phyloP scores from a whole-genome alignment of 37 sponge, comb jelly and placozoan species.

The Oscarella lobularis region DNA sequence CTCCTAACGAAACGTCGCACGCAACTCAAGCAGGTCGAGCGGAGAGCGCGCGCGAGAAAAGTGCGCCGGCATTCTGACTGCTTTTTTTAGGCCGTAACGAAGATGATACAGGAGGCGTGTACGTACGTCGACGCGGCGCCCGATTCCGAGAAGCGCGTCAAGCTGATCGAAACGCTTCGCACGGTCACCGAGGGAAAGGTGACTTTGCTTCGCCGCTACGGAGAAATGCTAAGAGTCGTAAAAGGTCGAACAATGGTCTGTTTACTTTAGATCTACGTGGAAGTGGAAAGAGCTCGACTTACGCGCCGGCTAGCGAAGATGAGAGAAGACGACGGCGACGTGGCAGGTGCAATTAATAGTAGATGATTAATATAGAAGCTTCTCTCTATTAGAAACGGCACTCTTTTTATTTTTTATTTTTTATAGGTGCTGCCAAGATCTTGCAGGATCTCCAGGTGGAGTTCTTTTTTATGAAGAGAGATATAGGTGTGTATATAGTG shows the following conservation, averaged over 20 bases:
- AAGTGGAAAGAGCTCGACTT: slow-evolving; percentile 87
- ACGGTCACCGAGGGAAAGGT: slow-evolving; percentile 95
- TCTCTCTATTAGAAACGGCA: no score
- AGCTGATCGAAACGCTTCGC: slow-evolving; percentile 77
- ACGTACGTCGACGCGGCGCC: slow-evolving; percentile 79
- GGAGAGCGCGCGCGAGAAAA: not conserved
- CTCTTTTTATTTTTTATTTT: not conserved
- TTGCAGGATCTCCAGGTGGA: slow-evolving; percentile 6
- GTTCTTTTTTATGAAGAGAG: no score
- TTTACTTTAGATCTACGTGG: slow-evolving; percentile 85
- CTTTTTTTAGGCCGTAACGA: slow-evolving; percentile 51
- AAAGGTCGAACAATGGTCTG: no score
- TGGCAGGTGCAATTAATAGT: slow-evolving; percentile 63
- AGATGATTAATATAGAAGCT: no score
- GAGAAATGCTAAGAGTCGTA: not conserved
- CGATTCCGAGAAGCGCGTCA: slow-evolving; percentile 58
- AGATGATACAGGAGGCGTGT: slow-evolving; percentile 89
- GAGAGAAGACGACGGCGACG: slow-evolving; percentile 65
- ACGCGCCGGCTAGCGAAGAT: slow-evolving; percentile 82
- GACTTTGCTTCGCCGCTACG: not conserved
- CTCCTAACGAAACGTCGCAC: slow-evolving; percentile 68
- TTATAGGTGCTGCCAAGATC: not conserved
- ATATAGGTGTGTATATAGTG: slow-evolving; percentile 9
- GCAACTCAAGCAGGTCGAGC: slow-evolving; percentile 69
- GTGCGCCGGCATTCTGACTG: not conserved